Evolutionary conservation across 1,140 invertebrate genomes (phyloP).

Genomic region (Drosophila grimshawi): DNA sequence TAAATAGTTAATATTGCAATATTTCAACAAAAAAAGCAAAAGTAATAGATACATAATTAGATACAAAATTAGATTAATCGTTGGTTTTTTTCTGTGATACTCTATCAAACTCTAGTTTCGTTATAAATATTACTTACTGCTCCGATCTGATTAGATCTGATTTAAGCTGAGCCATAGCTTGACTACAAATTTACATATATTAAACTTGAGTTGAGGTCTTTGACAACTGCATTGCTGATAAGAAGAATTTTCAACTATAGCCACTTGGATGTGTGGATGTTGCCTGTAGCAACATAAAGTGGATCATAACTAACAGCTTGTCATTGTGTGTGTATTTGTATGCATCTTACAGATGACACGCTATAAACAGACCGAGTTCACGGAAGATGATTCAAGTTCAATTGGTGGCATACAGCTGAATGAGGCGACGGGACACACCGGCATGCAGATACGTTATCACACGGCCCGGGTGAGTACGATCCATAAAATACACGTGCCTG

Average conservation of each 20-base stretch:
- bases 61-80: too few species aligned
- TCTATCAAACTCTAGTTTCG: background rate
- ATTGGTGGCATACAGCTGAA: slow-evolving; percentile 92
- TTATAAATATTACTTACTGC: background rate
- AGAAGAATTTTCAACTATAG: slow-evolving; percentile 19
- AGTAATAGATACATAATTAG: too few species aligned
- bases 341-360: slow-evolving; percentile 90
- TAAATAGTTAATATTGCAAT: too few species aligned
- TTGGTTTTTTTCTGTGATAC: too few species aligned
- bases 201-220: background rate
- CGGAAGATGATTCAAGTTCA: slow-evolving; percentile 92
- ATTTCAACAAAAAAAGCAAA: too few species aligned
- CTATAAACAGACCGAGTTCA: slow-evolving; percentile 93
- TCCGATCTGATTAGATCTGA: background rate
- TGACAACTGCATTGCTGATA: slow-evolving; percentile 5
- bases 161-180: background rate
- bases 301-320: slow-evolving; percentile 13
- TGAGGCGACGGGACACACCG: slow-evolving; percentile 89
- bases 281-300: slow-evolving; percentile 1
- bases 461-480: slow-evolving; percentile 86
- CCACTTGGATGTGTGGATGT: slow-evolving; percentile 3
- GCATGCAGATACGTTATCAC: slow-evolving; percentile 92
- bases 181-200: slow-evolving; percentile 14
- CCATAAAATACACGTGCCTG: background rate
- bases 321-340: slow-evolving; percentile 14